A percentile compares a stretch with the other conserved stretches of the same genome.
These are phyloP conservation scores for Grammomys dolichurus DNA, from an alignment of 2,113 vertebrate genomes.

Conservation along the genomic window DNA sequence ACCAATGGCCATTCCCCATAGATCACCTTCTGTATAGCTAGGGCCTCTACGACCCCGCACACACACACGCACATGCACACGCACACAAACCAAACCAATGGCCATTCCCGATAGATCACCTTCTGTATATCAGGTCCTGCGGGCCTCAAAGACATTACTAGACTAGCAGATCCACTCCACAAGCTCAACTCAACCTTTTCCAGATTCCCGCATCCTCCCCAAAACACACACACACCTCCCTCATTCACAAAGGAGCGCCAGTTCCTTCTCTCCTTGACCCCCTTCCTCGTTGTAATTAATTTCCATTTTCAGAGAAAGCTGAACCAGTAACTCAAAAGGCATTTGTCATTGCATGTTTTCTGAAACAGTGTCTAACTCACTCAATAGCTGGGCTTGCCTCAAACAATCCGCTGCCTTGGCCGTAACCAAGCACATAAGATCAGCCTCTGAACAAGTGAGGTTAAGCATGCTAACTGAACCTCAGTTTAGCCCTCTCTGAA, in stretches of 20 bases:
- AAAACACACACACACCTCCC: neutral
- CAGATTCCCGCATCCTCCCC: neutral
- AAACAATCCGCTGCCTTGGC: neutral
- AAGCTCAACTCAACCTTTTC: neutral
- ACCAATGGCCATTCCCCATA: no score
- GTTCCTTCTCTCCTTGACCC: neutral
- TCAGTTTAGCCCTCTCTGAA: neutral
- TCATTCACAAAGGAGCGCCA: neutral
- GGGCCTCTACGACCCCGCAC: no score
- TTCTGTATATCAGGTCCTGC: neutral
- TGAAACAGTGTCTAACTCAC: neutral
- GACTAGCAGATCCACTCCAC: neutral
- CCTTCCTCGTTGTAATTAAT: neutral
- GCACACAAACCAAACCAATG: neutral
- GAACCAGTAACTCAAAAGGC: conserved; percentile 4
- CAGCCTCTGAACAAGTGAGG: neutral
- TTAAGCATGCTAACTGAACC: neutral
- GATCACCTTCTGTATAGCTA: neutral
- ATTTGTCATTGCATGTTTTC: neutral
- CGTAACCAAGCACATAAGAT: neutral
- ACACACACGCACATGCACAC: neutral
- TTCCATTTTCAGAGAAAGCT: conserved; percentile 49
- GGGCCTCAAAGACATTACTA: neutral
- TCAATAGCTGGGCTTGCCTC: neutral
- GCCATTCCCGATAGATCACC: no score